Conservation (phyloP, 2,113 vertebrate species). For the Serilophus lunatus region DNA sequence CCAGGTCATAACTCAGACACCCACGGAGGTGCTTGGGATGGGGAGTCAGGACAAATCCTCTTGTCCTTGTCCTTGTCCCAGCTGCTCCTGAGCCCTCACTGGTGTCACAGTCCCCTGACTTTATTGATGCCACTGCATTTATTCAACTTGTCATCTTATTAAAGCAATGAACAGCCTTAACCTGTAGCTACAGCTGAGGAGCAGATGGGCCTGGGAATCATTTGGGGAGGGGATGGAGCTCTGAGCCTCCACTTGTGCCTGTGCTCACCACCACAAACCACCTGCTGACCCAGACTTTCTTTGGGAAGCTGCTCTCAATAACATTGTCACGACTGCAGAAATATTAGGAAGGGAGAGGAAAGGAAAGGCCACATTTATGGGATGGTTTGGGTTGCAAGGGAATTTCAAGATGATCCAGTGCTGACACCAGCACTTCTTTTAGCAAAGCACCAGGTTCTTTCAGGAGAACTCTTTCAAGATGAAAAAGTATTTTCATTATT, state of each 20-base stretch:
- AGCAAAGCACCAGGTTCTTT: not conserved
- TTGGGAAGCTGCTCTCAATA: not conserved
- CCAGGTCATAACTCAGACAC: not conserved
- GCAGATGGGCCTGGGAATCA: not conserved
- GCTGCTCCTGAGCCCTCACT: not conserved
- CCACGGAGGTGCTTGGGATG: not conserved
- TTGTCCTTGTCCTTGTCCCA: not conserved
- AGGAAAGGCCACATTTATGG: not conserved
- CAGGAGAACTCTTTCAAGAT: not conserved
- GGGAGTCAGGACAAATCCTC: not conserved
- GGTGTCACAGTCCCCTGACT: rapidly evolving
- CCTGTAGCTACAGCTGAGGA: not conserved
- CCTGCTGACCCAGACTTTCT: not conserved
- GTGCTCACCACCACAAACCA: not conserved
- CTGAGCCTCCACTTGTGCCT: not conserved
- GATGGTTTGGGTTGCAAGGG: not conserved
- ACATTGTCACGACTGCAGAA: not conserved
- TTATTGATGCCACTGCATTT: not conserved
- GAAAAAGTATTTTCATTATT: not conserved
- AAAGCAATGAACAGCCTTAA: not conserved
- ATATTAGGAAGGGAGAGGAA: not conserved
- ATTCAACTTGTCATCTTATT: not conserved
- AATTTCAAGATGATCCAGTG: not conserved
- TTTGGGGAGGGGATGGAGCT: not conserved
- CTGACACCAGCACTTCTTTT: not conserved